Percentiles rank a stretch among this genome's conserved stretches.
Evolutionary conservation across 2,888 invertebrate genomes (phyloP).

Genomic region (Parasteatoda lunata): DNA sequence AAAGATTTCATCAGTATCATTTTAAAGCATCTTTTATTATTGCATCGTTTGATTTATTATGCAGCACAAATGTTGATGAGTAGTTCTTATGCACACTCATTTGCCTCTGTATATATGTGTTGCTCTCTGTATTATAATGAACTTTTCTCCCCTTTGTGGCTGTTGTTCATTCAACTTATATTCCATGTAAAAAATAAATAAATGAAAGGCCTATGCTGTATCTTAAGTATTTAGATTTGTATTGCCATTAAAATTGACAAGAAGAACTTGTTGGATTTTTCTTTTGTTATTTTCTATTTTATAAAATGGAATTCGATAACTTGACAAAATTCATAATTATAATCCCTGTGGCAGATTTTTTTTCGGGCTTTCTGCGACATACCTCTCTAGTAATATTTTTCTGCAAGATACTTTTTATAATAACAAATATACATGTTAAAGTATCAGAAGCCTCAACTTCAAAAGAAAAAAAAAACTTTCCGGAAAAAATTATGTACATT

Average conservation of each 20-base stretch:
- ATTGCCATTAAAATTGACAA: constrained; percentile 36
- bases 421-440: too few relatives aligned
- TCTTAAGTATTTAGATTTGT: constrained; percentile 51
- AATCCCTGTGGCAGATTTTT: too few relatives aligned
- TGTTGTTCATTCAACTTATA: constrained; percentile 37
- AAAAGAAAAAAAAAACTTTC: too few relatives aligned
- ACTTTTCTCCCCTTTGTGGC: constrained; percentile 33
- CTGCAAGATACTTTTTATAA: too few relatives aligned
- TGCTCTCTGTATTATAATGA: constrained; percentile 57
- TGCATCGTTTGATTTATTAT: neutral
- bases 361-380: too few relatives aligned
- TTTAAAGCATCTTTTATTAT: too few relatives aligned
- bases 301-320: too few relatives aligned
- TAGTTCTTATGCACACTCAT: constrained; percentile 33
- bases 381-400: too few relatives aligned
- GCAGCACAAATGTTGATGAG: constrained; percentile 20
- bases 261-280: constrained; percentile 15
- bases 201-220: constrained; percentile 49
- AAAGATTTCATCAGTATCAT: too few relatives aligned
- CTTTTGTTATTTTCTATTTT: neutral
- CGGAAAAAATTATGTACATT: too few relatives aligned
- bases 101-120: constrained; percentile 61
- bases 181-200: constrained; percentile 57
- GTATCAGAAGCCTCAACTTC: too few relatives aligned
- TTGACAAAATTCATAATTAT: too few relatives aligned